Evolutionary conservation across 1,140 invertebrate genomes (phyloP).

Genomic region (Stegodyphus dumicola): DNA sequence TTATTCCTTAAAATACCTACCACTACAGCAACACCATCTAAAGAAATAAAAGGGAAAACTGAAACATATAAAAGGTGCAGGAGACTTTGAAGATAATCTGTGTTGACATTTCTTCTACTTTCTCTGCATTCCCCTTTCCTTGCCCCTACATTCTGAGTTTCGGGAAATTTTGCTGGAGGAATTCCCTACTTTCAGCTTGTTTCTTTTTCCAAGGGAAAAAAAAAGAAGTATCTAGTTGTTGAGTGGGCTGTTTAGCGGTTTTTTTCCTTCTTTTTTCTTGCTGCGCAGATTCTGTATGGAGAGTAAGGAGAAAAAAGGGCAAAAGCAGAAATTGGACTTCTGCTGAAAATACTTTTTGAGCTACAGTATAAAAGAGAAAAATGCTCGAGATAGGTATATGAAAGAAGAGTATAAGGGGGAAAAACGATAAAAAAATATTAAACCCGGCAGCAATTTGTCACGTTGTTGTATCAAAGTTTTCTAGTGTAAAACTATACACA

Average conservation of each 20-base stretch:
- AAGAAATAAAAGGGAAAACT: too few relatives aligned
- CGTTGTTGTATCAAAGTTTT: not conserved
- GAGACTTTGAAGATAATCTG: slow-evolving; percentile 15
- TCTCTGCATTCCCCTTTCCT: not conserved
- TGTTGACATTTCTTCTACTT: slow-evolving; percentile 34
- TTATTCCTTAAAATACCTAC: too few relatives aligned
- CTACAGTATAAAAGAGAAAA: not conserved
- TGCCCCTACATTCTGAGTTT: not conserved
- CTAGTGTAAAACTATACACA: too few relatives aligned
- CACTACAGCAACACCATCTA: too few relatives aligned
- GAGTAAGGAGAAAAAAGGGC: not conserved
- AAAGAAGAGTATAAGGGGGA: not conserved
- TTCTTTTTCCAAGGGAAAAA: not conserved
- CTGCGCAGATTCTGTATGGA: too few relatives aligned
- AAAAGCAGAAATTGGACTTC: not conserved
- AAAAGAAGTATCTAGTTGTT: slow-evolving; percentile 18
- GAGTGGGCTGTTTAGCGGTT: slow-evolving; percentile 35
- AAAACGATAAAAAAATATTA: not conserved
- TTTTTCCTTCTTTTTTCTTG: not conserved
- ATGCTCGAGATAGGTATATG: not conserved
- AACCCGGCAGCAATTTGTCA: not conserved
- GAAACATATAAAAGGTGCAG: not conserved
- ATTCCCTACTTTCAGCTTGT: slow-evolving; percentile 3
- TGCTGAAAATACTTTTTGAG: not conserved
- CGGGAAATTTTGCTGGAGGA: not conserved